These are phyloP conservation scores for Chionodraco myersi DNA, from an alignment of 2,113 vertebrate species.

Conservation along the genomic window DNA sequence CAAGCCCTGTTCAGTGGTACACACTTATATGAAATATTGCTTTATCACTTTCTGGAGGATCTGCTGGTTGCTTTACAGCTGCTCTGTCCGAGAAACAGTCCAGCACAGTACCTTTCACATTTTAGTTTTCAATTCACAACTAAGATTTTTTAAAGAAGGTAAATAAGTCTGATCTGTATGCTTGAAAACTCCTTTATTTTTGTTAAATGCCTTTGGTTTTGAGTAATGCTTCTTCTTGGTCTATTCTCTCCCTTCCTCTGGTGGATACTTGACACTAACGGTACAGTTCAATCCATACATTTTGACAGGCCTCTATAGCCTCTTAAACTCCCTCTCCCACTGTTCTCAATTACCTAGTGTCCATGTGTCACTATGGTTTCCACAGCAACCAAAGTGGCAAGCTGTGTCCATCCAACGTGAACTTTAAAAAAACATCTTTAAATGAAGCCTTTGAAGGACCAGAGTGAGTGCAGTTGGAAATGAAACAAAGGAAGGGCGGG, in stretches of 20 bases:
- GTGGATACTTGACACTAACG: constrained; percentile 5
- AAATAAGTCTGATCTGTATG: no score
- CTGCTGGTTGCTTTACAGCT: no score
- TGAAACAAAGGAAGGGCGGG: constrained; percentile 25
- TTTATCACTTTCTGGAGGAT: no score
- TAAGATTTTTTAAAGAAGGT: no score
- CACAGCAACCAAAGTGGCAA: constrained; percentile 74
- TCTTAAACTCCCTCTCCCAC: constrained; percentile 67
- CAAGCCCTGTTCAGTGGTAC: no score
- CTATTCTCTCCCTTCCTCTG: not conserved
- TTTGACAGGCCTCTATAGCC: constrained; percentile 45
- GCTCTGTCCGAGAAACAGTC: no score
- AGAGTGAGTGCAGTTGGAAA: constrained; percentile 19
- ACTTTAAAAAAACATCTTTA: constrained; percentile 68
- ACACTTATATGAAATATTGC: no score
- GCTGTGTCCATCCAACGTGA: constrained; percentile 71
- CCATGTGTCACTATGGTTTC: constrained; percentile 77
- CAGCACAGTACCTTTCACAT: not conserved
- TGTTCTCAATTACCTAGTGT: constrained; percentile 49
- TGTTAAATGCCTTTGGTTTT: no score
- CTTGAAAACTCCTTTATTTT: no score
- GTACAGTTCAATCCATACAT: constrained; percentile 51
- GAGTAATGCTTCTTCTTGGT: no score
- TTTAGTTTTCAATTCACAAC: not conserved
- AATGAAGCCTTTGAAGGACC: constrained; percentile 69